Evolutionary conservation across 2,797 vertebrate species (phyloP).

Genomic region (Gila robusta): DNA sequence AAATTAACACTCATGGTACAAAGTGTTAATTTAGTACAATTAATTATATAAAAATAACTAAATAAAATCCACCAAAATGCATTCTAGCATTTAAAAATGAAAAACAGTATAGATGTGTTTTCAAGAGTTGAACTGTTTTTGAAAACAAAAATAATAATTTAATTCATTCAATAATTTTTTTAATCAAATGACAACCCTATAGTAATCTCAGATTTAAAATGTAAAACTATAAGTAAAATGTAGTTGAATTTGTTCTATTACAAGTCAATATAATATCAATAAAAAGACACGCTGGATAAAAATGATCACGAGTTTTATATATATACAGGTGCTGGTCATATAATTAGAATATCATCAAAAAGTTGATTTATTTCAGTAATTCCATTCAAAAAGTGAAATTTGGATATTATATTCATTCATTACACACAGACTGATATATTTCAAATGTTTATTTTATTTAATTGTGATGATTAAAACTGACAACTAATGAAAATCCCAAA

Average conservation of each 20-base stretch:
- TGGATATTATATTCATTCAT: too few species aligned
- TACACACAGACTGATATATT: too few species aligned
- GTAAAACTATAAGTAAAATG: not conserved
- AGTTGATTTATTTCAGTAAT: too few species aligned
- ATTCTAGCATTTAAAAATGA: not conserved
- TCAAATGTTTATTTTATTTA: too few species aligned
- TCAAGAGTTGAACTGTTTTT: not conserved
- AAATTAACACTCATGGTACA: not conserved
- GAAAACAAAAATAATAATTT: not conserved
- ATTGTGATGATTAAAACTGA: too few species aligned
- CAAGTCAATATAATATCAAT: not conserved
- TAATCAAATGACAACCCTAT: not conserved
- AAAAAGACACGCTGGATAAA: not conserved
- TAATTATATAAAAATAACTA: not conserved
- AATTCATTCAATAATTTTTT: not conserved
- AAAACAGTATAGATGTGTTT: not conserved
- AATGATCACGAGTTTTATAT: not conserved
- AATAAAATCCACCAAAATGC: not conserved
- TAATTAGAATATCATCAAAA: too few species aligned
- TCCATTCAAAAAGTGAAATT: too few species aligned
- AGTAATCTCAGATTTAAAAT: not conserved
- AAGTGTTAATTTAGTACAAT: not conserved
- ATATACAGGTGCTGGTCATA: too few species aligned
- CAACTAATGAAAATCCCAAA: too few species aligned
- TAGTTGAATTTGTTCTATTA: not conserved